These are phyloP conservation scores for Amphipoea lucens DNA, from an alignment of 2,888 invertebrate genomes.

Conservation along the genomic window DNA sequence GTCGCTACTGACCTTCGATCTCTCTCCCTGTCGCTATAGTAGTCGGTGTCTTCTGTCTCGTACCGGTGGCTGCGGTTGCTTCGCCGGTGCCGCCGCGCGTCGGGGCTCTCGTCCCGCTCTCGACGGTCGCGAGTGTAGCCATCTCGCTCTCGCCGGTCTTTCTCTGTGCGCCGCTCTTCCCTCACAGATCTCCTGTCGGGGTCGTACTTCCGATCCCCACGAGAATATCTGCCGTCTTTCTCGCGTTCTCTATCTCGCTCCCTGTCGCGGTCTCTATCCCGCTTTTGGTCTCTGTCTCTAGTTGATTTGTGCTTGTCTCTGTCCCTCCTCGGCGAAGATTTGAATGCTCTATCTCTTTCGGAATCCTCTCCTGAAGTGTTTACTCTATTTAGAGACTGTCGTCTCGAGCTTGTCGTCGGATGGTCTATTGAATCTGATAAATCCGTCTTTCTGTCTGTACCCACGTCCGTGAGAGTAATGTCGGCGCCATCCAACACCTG, in stretches of 20 bases:
- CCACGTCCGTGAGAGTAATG: conserved; percentile 74
- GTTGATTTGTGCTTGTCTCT: conserved; percentile 80
- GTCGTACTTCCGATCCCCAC: conserved; percentile 81
- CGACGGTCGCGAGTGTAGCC: conserved; percentile 63
- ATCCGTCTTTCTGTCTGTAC: conserved; percentile 74
- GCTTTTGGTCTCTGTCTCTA: conserved; percentile 76
- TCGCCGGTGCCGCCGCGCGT: conserved; percentile 79
- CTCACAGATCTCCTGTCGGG: conserved; percentile 76
- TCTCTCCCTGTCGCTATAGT: conserved; percentile 92
- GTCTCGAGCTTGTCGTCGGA: conserved; percentile 75
- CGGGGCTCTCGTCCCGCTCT: conserved; percentile 81
- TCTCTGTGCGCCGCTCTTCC: conserved; percentile 78
- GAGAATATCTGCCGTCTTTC: conserved; percentile 79
- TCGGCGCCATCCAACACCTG: conserved; percentile 88
- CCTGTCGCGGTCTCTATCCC: conserved; percentile 70
- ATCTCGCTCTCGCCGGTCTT: conserved; percentile 77
- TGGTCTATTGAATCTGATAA: conserved; percentile 79
- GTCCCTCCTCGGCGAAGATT: conserved; percentile 81
- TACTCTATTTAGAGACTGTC: conserved; percentile 79
- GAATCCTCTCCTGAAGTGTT: conserved; percentile 87
- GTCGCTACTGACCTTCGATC: conserved; percentile 83
- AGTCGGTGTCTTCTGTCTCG: conserved; percentile 92
- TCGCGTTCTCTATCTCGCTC: conserved; percentile 77
- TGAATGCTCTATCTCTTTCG: conserved; percentile 83
- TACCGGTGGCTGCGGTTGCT: conserved; percentile 87